Evolutionary conservation across 2,888 invertebrate species (phyloP).

Genomic region (Drosophila ochracea): DNA sequence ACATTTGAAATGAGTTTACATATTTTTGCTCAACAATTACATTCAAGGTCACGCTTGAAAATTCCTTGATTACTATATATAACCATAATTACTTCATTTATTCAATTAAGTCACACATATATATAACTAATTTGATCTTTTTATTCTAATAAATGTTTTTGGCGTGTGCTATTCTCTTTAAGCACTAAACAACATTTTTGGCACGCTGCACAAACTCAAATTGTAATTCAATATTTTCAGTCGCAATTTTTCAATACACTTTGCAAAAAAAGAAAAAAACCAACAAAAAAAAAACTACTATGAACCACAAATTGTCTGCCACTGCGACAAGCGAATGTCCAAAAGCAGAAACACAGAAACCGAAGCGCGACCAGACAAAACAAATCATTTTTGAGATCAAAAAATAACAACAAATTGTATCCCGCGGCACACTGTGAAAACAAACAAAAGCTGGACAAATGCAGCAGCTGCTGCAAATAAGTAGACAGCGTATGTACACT

Average conservation of each 20-base stretch:
- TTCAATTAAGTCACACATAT: background rate
- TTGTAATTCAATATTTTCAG: slow-evolving; percentile 48
- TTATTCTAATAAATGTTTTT: background rate
- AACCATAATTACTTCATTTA: background rate
- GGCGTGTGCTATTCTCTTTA: background rate
- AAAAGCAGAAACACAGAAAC: slow-evolving; percentile 13
- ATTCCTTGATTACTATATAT: background rate
- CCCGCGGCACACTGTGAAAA: slow-evolving; percentile 60
- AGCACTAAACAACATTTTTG: slow-evolving; percentile 4
- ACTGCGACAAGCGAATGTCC: slow-evolving; percentile 50
- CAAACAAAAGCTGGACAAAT: slow-evolving; percentile 49
- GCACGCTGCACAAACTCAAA: slow-evolving; percentile 21
- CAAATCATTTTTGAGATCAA: slow-evolving; percentile 66
- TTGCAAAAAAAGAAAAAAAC: slow-evolving; percentile 19
- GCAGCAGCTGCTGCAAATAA: slow-evolving; percentile 50
- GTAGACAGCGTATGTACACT: background rate
- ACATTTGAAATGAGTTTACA: background rate
- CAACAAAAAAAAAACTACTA: slow-evolving; percentile 10
- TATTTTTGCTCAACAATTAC: background rate
- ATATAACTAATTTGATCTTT: background rate
- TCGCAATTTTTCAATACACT: slow-evolving; percentile 27
- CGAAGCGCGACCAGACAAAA: slow-evolving; percentile 71
- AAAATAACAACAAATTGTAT: slow-evolving; percentile 31
- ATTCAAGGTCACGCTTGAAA: slow-evolving; percentile 3
- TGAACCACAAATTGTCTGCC: slow-evolving; percentile 9